phyloP scores from a whole-genome alignment of 2,113 vertebrate genomes.

The Psittacula cyanocephala region DNA sequence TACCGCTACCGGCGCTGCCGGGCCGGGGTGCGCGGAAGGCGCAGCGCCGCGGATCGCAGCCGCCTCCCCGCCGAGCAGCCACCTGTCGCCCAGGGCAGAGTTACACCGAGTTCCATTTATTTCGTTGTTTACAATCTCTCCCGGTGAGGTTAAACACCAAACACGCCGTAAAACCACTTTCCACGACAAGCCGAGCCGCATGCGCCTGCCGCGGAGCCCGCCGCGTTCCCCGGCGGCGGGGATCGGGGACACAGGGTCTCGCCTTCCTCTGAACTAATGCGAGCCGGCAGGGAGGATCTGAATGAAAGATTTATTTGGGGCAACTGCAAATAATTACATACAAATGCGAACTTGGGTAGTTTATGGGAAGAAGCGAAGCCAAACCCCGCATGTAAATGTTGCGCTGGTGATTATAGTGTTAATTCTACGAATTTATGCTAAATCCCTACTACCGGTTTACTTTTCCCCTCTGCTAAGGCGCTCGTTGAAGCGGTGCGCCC shows the following conservation, averaged over 20 bases:
- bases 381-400: background rate
- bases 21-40: background rate
- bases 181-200: background rate
- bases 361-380: background rate
- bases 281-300: accelerated
- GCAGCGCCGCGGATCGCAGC: background rate
- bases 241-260: background rate
- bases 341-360: background rate
- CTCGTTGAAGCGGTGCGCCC: background rate
- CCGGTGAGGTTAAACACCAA: background rate
- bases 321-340: accelerated
- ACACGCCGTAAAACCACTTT: background rate
- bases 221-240: accelerated
- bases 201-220: accelerated
- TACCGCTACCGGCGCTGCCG: background rate
- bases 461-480: accelerated
- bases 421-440: accelerated
- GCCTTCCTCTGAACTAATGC: accelerated
- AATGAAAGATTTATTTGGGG: background rate
- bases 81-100: background rate
- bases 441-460: accelerated
- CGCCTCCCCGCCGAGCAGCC: background rate
- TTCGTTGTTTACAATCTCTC: background rate
- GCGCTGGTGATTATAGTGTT: accelerated
- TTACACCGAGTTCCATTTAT: background rate